These are phyloP conservation scores for Drosophila sucinea DNA, from an alignment of 1,140 invertebrate genomes.

Conservation along the genomic window DNA sequence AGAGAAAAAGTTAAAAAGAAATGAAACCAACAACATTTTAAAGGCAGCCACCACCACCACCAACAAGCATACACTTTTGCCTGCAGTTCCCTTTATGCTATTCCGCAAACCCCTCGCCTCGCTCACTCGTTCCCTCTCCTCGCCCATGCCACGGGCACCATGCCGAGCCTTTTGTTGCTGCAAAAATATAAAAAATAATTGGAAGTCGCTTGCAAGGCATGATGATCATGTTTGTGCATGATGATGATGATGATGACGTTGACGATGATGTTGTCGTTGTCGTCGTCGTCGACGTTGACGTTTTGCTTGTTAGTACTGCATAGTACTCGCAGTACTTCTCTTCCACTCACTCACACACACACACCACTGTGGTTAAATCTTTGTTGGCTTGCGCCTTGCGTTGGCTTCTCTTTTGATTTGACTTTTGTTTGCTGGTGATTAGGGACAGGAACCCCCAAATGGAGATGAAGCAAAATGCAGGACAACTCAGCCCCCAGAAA, in stretches of 20 bases:
- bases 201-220: slow-evolving; percentile 76
- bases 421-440: slow-evolving; percentile 79
- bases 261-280: slow-evolving; percentile 53
- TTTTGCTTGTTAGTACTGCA: slow-evolving; percentile 74
- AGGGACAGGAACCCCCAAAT: slow-evolving; percentile 44
- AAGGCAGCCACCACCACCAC: slow-evolving; percentile 50
- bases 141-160: slow-evolving; percentile 21
- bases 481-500: neutral
- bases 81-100: slow-evolving; percentile 10
- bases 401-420: slow-evolving; percentile 73
- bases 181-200: slow-evolving; percentile 77
- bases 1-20: slow-evolving; percentile 48
- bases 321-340: slow-evolving; percentile 3
- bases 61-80: slow-evolving; percentile 69
- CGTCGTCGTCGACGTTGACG: slow-evolving; percentile 58
- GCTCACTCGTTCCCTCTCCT: neutral
- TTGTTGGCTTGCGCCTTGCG: slow-evolving; percentile 43
- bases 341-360: neutral
- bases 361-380: slow-evolving; percentile 54
- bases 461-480: slow-evolving; percentile 10
- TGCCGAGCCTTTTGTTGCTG: slow-evolving; percentile 70
- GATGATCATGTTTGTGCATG: slow-evolving; percentile 26
- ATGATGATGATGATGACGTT: slow-evolving; percentile 28
- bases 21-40: slow-evolving; percentile 21
- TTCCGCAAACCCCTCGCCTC: neutral